phyloP scores from a whole-genome alignment of 2,113 vertebrate species.

The Laterallus jamaicensis region DNA sequence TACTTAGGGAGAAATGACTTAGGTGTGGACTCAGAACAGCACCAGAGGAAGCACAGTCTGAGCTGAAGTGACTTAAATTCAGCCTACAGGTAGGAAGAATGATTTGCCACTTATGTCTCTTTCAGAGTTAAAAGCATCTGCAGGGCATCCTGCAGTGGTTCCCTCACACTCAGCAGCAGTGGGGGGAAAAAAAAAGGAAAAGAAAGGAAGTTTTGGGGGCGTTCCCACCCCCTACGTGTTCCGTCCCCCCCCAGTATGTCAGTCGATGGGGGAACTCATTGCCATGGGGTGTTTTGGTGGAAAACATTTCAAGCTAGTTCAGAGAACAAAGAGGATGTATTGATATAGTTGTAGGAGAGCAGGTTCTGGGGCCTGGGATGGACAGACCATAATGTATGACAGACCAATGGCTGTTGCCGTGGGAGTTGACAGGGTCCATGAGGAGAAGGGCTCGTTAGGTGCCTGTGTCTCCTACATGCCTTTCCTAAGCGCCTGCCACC shows the following conservation, averaged over 20 bases:
- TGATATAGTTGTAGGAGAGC: neutral
- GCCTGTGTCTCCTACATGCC: accelerated
- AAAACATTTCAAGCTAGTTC: neutral
- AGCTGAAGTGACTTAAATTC: neutral
- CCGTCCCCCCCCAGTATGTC: neutral
- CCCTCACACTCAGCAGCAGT: neutral
- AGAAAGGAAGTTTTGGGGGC: neutral
- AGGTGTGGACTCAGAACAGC: neutral
- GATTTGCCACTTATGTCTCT: neutral
- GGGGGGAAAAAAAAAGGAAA: neutral
- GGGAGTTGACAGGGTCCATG: neutral
- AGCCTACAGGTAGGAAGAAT: neutral
- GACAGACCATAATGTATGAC: neutral
- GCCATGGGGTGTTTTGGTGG: neutral
- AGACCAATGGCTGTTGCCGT: neutral
- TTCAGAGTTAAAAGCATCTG: neutral
- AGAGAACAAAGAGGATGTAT: neutral
- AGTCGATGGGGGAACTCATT: neutral
- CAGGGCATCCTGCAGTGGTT: neutral
- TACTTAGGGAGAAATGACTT: neutral
- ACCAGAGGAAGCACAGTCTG: neutral
- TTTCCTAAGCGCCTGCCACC: neutral
- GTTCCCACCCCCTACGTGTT: too few species aligned
- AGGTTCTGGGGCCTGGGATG: neutral
- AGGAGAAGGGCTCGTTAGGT: neutral